These are phyloP conservation scores for Drosophila sp. DNA, from an alignment of 1,140 invertebrate species.

Conservation along the genomic window DNA sequence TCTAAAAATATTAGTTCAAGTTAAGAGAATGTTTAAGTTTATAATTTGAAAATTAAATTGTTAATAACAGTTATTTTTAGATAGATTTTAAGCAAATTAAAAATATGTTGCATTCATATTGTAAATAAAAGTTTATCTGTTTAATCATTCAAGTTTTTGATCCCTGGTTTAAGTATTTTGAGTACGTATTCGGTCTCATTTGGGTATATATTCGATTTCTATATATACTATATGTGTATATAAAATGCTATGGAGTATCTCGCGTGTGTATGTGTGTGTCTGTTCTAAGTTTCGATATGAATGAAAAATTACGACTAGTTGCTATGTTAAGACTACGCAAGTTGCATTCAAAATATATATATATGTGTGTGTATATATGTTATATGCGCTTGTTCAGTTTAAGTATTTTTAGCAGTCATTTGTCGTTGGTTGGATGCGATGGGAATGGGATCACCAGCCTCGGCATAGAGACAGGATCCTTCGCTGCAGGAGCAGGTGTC, in stretches of 20 bases:
- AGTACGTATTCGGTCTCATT: conserved; percentile 57
- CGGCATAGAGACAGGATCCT: conserved; percentile 82
- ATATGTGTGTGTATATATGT: background rate
- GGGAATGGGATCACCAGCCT: conserved; percentile 74
- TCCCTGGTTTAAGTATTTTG: conserved; percentile 12
- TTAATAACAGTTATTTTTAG: too few species aligned
- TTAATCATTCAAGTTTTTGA: too few species aligned
- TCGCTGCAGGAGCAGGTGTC: conserved; percentile 85
- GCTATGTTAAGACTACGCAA: conserved; percentile 67
- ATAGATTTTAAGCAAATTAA: too few species aligned
- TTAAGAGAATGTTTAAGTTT: too few species aligned
- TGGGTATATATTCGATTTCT: conserved; percentile 4
- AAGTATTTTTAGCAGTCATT: conserved; percentile 70
- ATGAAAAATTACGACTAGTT: conserved; percentile 75
- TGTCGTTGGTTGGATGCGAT: conserved; percentile 33
- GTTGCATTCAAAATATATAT: conserved; percentile 17
- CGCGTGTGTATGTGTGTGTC: conserved; percentile 4
- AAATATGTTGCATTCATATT: too few species aligned
- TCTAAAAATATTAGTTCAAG: too few species aligned
- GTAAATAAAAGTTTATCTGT: too few species aligned
- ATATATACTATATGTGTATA: conserved; percentile 18
- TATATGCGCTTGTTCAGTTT: too few species aligned
- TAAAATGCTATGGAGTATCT: conserved; percentile 39
- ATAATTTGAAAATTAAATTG: too few species aligned
- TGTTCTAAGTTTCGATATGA: conserved; percentile 68